Base-by-base conservation (phyloP, 35 echinoderm and acorn worm species). In the Anneissia japonica region DNA sequence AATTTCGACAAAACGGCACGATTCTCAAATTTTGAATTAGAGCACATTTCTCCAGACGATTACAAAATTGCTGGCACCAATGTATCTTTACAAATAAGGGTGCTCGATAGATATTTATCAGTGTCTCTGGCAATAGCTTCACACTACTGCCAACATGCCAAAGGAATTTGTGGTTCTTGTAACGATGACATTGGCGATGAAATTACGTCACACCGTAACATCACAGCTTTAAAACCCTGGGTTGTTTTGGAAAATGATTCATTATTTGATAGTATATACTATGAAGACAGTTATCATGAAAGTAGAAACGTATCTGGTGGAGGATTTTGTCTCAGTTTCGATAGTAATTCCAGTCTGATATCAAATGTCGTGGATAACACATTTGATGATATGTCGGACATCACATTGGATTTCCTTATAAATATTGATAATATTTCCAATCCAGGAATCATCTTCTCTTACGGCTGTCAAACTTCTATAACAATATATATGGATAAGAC, bases 161-260 rank as follows among this genome's bases (percentile, higher is more conserved):
- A 46, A 35, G 86, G 90, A 29, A 83, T 96, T 23, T 96, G 93
- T 89, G 93, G 93, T 34, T 89, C 93, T 29, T 96, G 93, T 87
- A 87, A 96, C 81, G 77, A 77, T 28, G 84, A 92, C 80, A 72
- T 45, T 28, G 90, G 79, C 21, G 88, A 96, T 87, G 93, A 96
- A 51, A 74, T 96, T 73, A 84, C 75, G 80, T 36, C 34, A 43
- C 38, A 32, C 34, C 38, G 35, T 74, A 82, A 74, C 45, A 29
- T 45, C 3, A 81, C 46, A 74, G 31, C 36, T 37, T 76, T 46
- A n/a, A 81, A 76, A 19, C 23, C 31, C 16, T 80, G 79, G 77
- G 12, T 26, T 75, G 79, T 92, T 33, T 38, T 32, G 17, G 55
- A 51, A 37, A 30, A 30, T 30, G 32, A 37, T 7, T 75, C 79